phyloP scores from a whole-genome alignment of 2,888 invertebrate species.

The Euplagia quadripunctaria region DNA sequence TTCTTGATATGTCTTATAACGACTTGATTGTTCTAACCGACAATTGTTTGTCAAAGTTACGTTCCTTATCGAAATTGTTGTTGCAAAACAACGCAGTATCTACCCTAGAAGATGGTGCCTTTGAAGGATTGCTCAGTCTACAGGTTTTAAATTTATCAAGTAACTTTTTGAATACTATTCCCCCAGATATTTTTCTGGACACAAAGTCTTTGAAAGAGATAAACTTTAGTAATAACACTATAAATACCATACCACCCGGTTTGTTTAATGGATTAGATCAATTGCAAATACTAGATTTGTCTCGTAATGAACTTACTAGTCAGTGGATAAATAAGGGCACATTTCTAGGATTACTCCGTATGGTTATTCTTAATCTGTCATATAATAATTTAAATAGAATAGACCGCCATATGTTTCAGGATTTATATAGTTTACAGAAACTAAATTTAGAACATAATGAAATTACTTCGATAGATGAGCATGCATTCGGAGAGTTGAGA shows the following conservation, averaged over 20 bases:
- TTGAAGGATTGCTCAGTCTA: constrained; percentile 90
- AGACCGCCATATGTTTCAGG: constrained; percentile 91
- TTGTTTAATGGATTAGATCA: constrained; percentile 91
- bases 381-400: constrained; percentile 90
- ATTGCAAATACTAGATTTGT: constrained; percentile 91
- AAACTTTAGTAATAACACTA: constrained; percentile 92
- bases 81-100: constrained; percentile 93
- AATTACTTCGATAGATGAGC: constrained; percentile 90
- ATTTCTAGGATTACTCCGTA: constrained; percentile 90
- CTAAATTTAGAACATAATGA: constrained; percentile 91
- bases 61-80: constrained; percentile 89
- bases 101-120: constrained; percentile 91
- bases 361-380: constrained; percentile 92
- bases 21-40: constrained; percentile 91
- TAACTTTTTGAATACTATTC: constrained; percentile 92
- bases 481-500: constrained; percentile 91
- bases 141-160: constrained; percentile 92
- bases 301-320: constrained; percentile 91
- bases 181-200: constrained; percentile 91
- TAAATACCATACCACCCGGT: constrained; percentile 91
- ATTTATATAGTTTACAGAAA: constrained; percentile 92
- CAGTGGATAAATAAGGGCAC: constrained; percentile 92
- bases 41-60: constrained; percentile 90
- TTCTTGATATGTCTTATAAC: constrained; percentile 92
- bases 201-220: constrained; percentile 90